A percentile compares a stretch with the other conserved stretches of the same genome.
These are phyloP conservation scores for Xyrauchen texanus DNA, from an alignment of 2,113 vertebrate genomes.

Conservation along the genomic window DNA sequence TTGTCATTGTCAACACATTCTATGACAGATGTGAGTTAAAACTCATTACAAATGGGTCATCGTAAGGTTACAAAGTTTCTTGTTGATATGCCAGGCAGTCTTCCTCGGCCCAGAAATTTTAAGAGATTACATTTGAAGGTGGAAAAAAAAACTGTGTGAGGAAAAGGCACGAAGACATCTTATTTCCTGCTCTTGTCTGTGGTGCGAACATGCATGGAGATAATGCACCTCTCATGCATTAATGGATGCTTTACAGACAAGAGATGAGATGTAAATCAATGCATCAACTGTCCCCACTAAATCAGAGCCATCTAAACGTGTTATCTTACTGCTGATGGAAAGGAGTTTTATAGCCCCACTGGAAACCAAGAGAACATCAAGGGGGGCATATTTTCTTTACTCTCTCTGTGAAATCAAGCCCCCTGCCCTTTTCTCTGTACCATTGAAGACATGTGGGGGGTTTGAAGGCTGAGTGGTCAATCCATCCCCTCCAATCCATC, in stretches of 20 bases:
- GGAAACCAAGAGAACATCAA: slow-evolving; percentile 53
- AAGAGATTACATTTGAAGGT: slow-evolving; percentile 37
- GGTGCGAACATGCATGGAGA: slow-evolving; percentile 59
- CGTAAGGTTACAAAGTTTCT: slow-evolving; percentile 46
- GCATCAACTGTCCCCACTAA: slow-evolving; percentile 64
- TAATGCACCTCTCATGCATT: slow-evolving; percentile 69
- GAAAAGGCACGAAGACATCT: slow-evolving; percentile 49
- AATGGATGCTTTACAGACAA: slow-evolving; percentile 70
- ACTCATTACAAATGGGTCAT: slow-evolving; percentile 58
- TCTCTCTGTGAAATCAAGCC: slow-evolving; percentile 10
- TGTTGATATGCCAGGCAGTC: slow-evolving; percentile 49
- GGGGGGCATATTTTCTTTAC: slow-evolving; percentile 43
- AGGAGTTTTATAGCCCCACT: slow-evolving; percentile 55
- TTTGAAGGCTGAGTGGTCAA: slow-evolving; percentile 29
- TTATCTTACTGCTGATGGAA: slow-evolving; percentile 66
- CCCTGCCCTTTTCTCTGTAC: slow-evolving; percentile 18
- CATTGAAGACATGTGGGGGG: neutral
- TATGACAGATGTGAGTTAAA: slow-evolving; percentile 57
- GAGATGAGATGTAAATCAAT: slow-evolving; percentile 68
- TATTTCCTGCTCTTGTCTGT: slow-evolving; percentile 57
- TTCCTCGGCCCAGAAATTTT: slow-evolving; percentile 39
- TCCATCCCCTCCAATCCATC: slow-evolving; percentile 52
- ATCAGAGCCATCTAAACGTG: slow-evolving; percentile 60
- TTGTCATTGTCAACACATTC: slow-evolving; percentile 53
- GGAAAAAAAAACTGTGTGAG: slow-evolving; percentile 10